These are phyloP conservation scores for Tenualosa thibaudeaui DNA, from an alignment of 2,797 vertebrate genomes.

Conservation along the genomic window DNA sequence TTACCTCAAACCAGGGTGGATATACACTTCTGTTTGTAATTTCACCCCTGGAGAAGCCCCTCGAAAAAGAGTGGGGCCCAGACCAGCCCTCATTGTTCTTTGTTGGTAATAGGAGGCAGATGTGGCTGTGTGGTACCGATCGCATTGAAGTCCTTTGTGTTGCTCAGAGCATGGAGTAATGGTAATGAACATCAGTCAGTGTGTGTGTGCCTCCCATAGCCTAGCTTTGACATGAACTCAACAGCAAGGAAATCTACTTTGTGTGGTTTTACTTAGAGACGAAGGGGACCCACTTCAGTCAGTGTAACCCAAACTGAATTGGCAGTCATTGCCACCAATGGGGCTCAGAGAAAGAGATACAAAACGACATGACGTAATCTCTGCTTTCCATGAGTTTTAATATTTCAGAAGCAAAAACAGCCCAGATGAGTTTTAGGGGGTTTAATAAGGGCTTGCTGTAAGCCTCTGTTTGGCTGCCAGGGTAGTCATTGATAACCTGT, in stretches of 20 bases:
- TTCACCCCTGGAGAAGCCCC: constrained; percentile 62
- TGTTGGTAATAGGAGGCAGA: constrained; percentile 76
- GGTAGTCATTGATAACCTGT: constrained; percentile 43
- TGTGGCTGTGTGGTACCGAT: constrained; percentile 65
- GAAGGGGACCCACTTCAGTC: neutral
- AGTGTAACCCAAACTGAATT: constrained; percentile 3
- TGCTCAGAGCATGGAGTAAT: constrained; percentile 25
- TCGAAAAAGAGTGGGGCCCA: constrained; percentile 61
- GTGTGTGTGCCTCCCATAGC: constrained; percentile 39
- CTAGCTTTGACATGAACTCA: constrained; percentile 35
- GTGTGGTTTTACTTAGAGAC: constrained; percentile 4
- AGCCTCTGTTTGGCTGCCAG: constrained; percentile 9
- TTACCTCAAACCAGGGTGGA: constrained; percentile 48
- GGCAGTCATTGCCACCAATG: constrained; percentile 7
- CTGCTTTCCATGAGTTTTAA: neutral
- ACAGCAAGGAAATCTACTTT: constrained; percentile 14
- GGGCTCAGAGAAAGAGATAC: constrained; percentile 2
- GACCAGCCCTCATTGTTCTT: constrained; percentile 71
- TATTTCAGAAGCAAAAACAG: neutral
- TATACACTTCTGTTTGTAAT: constrained; percentile 71
- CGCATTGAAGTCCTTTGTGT: constrained; percentile 55
- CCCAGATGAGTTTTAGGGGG: neutral
- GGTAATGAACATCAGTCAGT: constrained; percentile 46
- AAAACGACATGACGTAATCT: neutral
- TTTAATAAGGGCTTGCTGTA: neutral